Conservation (phyloP, 2,113 vertebrate species). For the Camelus dromedarius region DNA sequence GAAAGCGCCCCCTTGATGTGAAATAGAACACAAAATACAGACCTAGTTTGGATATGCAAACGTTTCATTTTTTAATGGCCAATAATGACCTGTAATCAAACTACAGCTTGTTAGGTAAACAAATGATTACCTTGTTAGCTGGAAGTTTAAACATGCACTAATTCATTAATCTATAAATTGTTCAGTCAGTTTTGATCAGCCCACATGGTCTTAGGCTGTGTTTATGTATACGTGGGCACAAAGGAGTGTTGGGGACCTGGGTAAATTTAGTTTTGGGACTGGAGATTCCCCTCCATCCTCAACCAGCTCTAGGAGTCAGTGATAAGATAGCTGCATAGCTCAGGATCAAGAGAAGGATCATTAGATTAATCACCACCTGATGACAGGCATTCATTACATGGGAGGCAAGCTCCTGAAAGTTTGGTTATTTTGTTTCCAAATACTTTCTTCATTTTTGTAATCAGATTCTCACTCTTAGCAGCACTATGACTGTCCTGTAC, state of each 20-base stretch:
- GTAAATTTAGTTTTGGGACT: background rate
- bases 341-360: background rate
- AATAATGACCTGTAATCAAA: conserved; percentile 60
- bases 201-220: background rate
- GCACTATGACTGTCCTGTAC: conserved; percentile 64
- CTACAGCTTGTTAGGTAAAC: conserved; percentile 59
- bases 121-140: conserved; percentile 59
- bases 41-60: conserved; percentile 44
- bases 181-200: conserved; percentile 16
- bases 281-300: background rate
- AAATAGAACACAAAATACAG: conserved; percentile 51
- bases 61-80: conserved; percentile 65
- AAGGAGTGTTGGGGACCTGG: background rate
- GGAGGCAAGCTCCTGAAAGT: conserved; percentile 47
- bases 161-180: conserved; percentile 61
- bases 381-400: background rate
- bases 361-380: background rate
- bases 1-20: conserved; percentile 40
- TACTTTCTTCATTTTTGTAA: conserved; percentile 76
- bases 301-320: background rate
- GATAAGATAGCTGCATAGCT: background rate
- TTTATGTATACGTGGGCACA: background rate
- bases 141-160: conserved; percentile 53
- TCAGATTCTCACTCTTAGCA: conserved; percentile 68
- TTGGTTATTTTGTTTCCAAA: conserved; percentile 61